Conservation (phyloP, 2,797 vertebrate genomes). For the Myotis findleyi region DNA sequence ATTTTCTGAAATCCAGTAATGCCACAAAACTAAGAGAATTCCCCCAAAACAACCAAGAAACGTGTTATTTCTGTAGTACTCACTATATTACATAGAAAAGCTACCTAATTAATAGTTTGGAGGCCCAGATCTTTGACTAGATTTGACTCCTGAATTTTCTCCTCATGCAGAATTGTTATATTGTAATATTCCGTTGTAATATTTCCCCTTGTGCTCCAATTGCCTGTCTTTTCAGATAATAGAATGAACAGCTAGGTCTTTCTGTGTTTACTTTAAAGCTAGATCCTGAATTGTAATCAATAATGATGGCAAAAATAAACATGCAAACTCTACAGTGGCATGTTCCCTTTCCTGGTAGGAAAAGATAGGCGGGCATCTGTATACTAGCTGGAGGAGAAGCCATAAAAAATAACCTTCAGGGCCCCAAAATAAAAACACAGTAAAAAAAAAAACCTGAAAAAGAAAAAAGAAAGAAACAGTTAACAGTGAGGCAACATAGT, state of each 20-base stretch:
- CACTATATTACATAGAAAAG: background rate
- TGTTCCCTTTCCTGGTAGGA: background rate
- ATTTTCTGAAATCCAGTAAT: conserved; percentile 31
- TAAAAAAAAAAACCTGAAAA: background rate
- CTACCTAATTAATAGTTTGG: background rate
- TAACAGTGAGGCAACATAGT: background rate
- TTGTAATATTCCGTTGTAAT: background rate
- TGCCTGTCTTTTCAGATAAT: background rate
- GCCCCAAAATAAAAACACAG: background rate
- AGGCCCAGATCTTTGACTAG: background rate
- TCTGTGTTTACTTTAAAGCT: background rate
- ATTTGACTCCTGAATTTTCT: background rate
- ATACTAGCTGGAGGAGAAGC: background rate
- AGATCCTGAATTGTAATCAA: background rate
- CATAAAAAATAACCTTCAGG: background rate
- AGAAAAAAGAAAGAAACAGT: background rate
- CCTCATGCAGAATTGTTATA: background rate
- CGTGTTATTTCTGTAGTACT: background rate
- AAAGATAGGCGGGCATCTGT: background rate
- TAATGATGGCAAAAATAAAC: background rate
- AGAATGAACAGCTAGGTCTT: background rate
- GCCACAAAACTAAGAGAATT: background rate
- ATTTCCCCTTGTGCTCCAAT: background rate
- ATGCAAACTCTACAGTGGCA: background rate
- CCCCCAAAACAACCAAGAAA: background rate